Evolutionary conservation across 2,888 invertebrate genomes (phyloP).

Genomic region (Emmelina monodactyla): DNA sequence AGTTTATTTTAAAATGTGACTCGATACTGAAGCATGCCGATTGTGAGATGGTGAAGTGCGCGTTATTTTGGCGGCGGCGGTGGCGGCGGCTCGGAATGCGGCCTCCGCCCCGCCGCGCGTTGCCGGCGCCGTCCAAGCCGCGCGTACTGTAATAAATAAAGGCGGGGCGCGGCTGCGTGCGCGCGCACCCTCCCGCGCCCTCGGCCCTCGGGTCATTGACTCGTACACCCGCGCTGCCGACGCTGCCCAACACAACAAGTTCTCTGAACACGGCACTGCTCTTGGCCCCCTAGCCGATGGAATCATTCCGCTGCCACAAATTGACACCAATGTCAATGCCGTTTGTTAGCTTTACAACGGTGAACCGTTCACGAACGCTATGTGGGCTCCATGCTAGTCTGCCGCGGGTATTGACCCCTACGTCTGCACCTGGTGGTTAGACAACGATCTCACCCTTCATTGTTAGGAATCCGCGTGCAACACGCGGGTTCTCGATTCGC

Average conservation of each 20-base stretch:
- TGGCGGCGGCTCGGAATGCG: constrained; percentile 50
- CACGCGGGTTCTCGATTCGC: too few relatives aligned
- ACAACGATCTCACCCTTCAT: too few relatives aligned
- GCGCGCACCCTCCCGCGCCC: constrained; percentile 62
- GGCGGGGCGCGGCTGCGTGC: constrained; percentile 64
- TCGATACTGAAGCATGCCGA: constrained; percentile 28
- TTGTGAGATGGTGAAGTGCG: constrained; percentile 29
- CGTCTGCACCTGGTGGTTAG: constrained; percentile 28
- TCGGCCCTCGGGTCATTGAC: constrained; percentile 59
- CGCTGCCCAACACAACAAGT: constrained; percentile 43
- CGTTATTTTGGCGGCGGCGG: constrained; percentile 54
- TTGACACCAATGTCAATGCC: constrained; percentile 58
- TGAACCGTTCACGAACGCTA: constrained; percentile 10
- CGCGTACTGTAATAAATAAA: constrained; percentile 65
- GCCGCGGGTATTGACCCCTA: constrained; percentile 32
- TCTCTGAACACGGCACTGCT: constrained; percentile 35
- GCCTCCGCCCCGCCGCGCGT: constrained; percentile 45
- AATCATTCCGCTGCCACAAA: too few relatives aligned
- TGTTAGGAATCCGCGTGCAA: too few relatives aligned
- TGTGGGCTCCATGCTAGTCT: constrained; percentile 4
- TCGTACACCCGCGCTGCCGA: constrained; percentile 29
- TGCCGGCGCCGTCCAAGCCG: constrained; percentile 40
- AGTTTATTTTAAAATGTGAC: constrained; percentile 58
- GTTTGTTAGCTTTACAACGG: constrained; percentile 25
- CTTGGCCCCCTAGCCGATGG: constrained; percentile 34